Base-by-base conservation (phyloP, 2,888 invertebrate species). In the Pegoplata infirma region DNA sequence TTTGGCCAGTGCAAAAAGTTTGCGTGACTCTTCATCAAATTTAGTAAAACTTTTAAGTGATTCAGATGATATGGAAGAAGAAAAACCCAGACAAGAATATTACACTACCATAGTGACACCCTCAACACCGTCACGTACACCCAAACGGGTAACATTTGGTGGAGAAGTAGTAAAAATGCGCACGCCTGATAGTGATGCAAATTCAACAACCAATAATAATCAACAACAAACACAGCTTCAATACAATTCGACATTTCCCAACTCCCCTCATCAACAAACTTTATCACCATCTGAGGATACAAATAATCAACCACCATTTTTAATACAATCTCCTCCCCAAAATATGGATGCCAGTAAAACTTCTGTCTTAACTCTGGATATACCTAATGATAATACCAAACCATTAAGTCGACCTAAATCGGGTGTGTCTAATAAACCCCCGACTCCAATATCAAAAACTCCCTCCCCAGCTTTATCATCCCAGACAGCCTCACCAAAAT, bases 121-220 rank as follows among this genome's bases (percentile, higher is more conserved):
- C 0, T 81, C 82, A 2, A 88, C 88, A 10, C 85, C 86, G 88
- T 32, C 93, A 19, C 91, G 92, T 81, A 92, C 93, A 0, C 92
- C 93, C 0, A 92, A 95, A 86, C 92, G 95, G 84, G 96, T 96
- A 7, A 93, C 95, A 58, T 96, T 96, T 83, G 96, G 96, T 4
- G 96, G 96, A n/a, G 96, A 96, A 89, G 92, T 95, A 80, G 94
- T 96, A 3, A 96, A 96, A 90, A 92, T 96, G 88, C 90, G 96
- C 80, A 96, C 96, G 12, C 96, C 96, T 0, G 96, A 96, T 82
- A 95, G 95, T 87, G 96, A 96, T 85, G 93, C 93, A 25, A 90
- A 91, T 56, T 84, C 84, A 1, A 91, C 91, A 10, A 92, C 80
- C 59, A 83, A 81, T 2, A 82, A 74, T 40, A 81, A 82, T 32